phyloP scores from a whole-genome alignment of 2,797 vertebrate genomes.

The Chelon auratus region DNA sequence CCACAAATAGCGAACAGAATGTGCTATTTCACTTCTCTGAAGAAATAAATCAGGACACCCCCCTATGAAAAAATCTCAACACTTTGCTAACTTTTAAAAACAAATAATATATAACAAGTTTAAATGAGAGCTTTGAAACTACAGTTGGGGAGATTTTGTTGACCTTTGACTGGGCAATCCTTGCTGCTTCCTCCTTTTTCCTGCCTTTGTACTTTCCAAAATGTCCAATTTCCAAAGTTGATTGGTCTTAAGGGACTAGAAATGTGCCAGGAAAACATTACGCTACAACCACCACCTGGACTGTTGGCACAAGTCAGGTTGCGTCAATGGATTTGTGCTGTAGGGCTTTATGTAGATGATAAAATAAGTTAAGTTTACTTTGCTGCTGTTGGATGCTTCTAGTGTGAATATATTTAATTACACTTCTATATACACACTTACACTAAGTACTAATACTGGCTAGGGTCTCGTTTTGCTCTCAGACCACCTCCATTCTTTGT shows the following conservation, averaged over 20 bases:
- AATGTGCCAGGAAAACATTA: too few relatives aligned
- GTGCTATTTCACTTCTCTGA: too few relatives aligned
- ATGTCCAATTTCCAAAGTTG: not conserved
- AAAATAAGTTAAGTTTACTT: too few relatives aligned
- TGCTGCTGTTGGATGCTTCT: too few relatives aligned
- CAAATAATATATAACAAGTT: not conserved
- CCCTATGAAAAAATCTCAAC: not conserved
- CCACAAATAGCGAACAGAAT: not conserved
- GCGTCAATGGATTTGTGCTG: too few relatives aligned
- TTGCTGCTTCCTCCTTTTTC: not conserved
- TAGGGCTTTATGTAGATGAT: too few relatives aligned
- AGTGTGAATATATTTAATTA: not conserved
- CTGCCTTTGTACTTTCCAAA: not conserved
- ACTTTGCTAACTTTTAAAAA: not conserved
- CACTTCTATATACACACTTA: too few relatives aligned
- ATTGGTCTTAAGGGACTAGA: too few relatives aligned
- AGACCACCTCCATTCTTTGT: not conserved
- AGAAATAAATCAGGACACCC: not conserved
- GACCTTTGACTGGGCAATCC: not conserved
- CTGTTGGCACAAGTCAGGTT: too few relatives aligned
- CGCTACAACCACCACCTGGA: too few relatives aligned
- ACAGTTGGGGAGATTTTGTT: not conserved
- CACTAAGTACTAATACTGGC: not conserved
- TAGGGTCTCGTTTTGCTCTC: not conserved
- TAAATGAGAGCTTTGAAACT: too few relatives aligned